phyloP scores from a whole-genome alignment of 2,797 vertebrate genomes.

The Mionectes olivaceus region DNA sequence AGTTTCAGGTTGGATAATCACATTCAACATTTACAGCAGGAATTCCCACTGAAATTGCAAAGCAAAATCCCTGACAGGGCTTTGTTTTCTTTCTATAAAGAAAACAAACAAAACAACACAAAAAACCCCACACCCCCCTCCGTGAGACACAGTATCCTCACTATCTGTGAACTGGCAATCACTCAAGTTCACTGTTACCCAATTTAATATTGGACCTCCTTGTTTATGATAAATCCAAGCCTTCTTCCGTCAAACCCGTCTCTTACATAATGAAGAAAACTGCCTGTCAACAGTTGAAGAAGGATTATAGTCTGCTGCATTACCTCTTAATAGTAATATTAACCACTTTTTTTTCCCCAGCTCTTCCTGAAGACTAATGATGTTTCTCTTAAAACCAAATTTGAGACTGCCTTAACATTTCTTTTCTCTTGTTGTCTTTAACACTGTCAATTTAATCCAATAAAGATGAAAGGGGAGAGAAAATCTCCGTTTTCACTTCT shows the following conservation, averaged over 20 bases:
- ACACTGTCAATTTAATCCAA: neutral
- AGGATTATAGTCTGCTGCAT: neutral
- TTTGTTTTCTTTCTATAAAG: conserved; percentile 26
- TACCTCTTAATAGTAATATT: neutral
- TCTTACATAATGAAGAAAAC: conserved; percentile 4
- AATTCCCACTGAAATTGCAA: conserved; percentile 45
- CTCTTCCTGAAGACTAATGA: neutral
- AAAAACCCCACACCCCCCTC: neutral
- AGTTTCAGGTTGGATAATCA: conserved; percentile 57
- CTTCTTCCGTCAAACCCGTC: neutral
- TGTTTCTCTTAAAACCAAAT: neutral
- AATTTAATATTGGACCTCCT: neutral
- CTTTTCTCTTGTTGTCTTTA: neutral
- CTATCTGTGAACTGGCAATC: neutral
- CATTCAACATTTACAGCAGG: conserved; percentile 32
- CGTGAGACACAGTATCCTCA: neutral
- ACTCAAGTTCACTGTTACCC: neutral
- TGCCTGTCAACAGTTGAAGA: neutral
- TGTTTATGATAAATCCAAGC: neutral
- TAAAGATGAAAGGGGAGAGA: neutral
- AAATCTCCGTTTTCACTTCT: neutral
- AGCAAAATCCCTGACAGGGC: conserved; percentile 15
- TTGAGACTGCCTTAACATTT: neutral
- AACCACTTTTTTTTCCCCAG: neutral
- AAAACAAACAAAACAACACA: neutral